Conservation (phyloP, 2,797 vertebrate species). For the Tangara arthus region DNA sequence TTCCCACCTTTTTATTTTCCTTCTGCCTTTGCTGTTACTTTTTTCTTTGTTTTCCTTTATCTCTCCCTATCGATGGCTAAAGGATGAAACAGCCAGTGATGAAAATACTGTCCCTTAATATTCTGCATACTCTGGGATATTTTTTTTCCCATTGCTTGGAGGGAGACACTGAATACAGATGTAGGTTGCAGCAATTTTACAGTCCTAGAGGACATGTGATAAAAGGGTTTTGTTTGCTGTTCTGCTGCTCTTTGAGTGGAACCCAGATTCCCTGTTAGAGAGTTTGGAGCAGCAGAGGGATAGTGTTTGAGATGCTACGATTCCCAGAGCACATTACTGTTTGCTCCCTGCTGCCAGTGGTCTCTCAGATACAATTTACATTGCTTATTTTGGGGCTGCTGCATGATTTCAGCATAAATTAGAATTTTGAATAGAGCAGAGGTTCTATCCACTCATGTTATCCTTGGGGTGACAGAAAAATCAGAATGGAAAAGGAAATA, state of each 20-base stretch:
- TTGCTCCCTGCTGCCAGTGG: not conserved
- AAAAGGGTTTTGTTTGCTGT: not conserved
- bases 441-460: not conserved
- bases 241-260: not conserved
- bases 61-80: not conserved
- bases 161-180: not conserved
- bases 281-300: not conserved
- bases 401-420: not conserved
- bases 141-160: not conserved
- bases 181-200: not conserved
- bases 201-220: not conserved
- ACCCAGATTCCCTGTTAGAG: not conserved
- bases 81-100: not conserved
- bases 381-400: slow-evolving; percentile 1
- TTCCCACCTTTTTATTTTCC: not conserved
- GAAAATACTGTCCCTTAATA: not conserved
- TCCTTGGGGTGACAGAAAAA: not conserved
- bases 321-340: not conserved
- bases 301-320: not conserved
- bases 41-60: not conserved
- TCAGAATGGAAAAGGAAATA: not conserved
- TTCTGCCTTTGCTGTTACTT: not conserved
- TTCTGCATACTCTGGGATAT: not conserved
- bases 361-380: not conserved
- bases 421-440: not conserved